A percentile compares a stretch with the other conserved stretches of the same genome.
phyloP scores from a whole-genome alignment of 2,888 invertebrate species.

The Ligdia adustata region DNA sequence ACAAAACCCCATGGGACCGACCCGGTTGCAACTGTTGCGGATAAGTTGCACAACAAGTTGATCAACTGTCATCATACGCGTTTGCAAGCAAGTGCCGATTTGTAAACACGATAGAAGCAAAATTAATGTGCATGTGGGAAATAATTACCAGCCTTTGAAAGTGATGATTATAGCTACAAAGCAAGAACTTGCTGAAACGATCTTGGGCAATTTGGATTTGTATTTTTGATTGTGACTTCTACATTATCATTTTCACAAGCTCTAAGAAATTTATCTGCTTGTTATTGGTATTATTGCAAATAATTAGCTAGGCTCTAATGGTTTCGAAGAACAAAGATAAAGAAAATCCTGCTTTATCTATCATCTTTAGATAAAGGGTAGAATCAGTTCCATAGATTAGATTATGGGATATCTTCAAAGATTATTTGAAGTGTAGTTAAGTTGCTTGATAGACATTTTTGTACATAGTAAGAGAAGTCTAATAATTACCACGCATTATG shows the following conservation, averaged over 20 bases:
- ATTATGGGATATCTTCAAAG: neutral
- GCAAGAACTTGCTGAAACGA: too few species aligned
- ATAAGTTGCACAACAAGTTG: constrained; percentile 25
- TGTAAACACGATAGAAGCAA: constrained; percentile 26
- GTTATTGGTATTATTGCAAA: too few species aligned
- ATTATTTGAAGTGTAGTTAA: neutral
- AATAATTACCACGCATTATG: too few species aligned
- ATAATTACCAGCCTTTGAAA: neutral
- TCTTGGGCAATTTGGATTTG: too few species aligned
- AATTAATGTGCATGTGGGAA: constrained; percentile 15
- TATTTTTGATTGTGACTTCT: too few species aligned
- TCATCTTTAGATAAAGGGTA: neutral
- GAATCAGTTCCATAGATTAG: too few species aligned
- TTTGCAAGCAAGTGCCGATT: constrained; percentile 34
- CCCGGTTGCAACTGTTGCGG: constrained; percentile 13
- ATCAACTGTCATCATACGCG: constrained; percentile 32
- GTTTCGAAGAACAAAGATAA: neutral
- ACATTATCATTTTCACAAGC: too few species aligned
- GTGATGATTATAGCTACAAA: too few species aligned
- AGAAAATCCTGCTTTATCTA: constrained; percentile 7
- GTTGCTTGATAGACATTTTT: too few species aligned
- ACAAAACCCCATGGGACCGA: constrained; percentile 12
- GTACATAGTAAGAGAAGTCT: too few species aligned
- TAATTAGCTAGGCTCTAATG: neutral
- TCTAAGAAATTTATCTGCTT: too few species aligned